Evolutionary conservation across 2,888 invertebrate species (phyloP), one percentile per base, ranked within the genome.

Genomic region (Cantharis flavilabris): DNA sequence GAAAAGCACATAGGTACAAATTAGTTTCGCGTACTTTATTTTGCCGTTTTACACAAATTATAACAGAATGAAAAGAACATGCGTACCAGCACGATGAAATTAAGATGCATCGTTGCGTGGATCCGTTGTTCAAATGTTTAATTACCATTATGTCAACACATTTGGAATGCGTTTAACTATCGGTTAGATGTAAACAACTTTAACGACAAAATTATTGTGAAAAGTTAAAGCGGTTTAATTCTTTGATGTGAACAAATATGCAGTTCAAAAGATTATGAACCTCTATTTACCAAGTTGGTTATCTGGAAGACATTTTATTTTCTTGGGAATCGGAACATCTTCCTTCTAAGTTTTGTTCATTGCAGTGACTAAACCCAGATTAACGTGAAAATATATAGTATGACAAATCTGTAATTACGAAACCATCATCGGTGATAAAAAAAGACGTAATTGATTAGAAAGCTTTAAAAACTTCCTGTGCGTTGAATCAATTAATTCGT

Each of bases 61-160:
- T 1, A 23, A 67, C 23, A n/a, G 14, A 67, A 67, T 67, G 26
- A 67, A 67, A 26, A 13, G 13, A 33, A 67, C 65, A 26, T 23
- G 26, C 65, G 65, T 67, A 9, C 26, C 18, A 30, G 14, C 33
- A 30, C n/a, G 28, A 30, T 73, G 65, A 10, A 67, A 33, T n/a
- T 69, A 18, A 16, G 64, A 71, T 18, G 62, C 67, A 73, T 65
- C 67, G 67, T 73, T 73, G 72, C 72, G 30, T 73, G 69, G 23
- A 73, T 73, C 72, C 72, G 72, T 64, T 28, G 18, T 30, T 28
- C 72, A 73, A 33, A 67, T 14, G 62, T 73, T 73, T 73, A 73
- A 73, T 73, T 73, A 73, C 33, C 49, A 49, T 67, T 67, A 26
- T n/a, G 13, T 20, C 26, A 67, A 67, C 65, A 67, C 65, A 67